Evolutionary conservation across 2,888 invertebrate genomes (phyloP), one percentile per base, ranked within the genome.

Genomic region (Panzeria rudis): DNA sequence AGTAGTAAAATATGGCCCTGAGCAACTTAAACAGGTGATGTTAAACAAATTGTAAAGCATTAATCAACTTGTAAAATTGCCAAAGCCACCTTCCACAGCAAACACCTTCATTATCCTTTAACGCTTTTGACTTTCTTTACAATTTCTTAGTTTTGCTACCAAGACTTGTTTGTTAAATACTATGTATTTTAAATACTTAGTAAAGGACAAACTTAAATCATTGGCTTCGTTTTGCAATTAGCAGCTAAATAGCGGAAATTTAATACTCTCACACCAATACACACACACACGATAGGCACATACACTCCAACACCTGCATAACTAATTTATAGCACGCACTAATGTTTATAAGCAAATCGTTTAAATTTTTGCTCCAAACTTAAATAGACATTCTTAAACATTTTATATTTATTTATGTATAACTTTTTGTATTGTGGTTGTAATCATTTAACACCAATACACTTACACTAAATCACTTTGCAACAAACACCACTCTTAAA

Each of bases 191-290:
- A 15, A 32, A 29, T 23, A 35, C n/a, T 41, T 15, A 32, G 13
- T 20, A n/a, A 29, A 54, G 11, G 29, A 0, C 54, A 32, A 35
- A 8, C 5, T 4, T 59, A 71, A 85, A 75, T 75, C 38, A 59
- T 76, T 71, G 71, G 38, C 44, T 75, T 23, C 64, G 44, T 66
- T 64, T 64, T 15, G 62, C 25, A 84, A 77, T 81, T 81, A 77
- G 47, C 15, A 68, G 73, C 73, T 73, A 72, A 68, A 77, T 77
- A 62, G 32, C 61, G 77, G 77, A 81, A 77, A 73, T 78, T 54
- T 56, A 75, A 79, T 35, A 47, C 56, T 56, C 75, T 23, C 59
- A 69, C 75, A 73, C 56, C 38, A 38, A 54, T 38, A 54, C 54
- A n/a, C 13, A 64, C 23, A 50, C 52, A 56, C 11, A 25, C 29